Evolutionary conservation across 1,140 invertebrate genomes (phyloP).

Genomic region (Eriosoma lanigerum): DNA sequence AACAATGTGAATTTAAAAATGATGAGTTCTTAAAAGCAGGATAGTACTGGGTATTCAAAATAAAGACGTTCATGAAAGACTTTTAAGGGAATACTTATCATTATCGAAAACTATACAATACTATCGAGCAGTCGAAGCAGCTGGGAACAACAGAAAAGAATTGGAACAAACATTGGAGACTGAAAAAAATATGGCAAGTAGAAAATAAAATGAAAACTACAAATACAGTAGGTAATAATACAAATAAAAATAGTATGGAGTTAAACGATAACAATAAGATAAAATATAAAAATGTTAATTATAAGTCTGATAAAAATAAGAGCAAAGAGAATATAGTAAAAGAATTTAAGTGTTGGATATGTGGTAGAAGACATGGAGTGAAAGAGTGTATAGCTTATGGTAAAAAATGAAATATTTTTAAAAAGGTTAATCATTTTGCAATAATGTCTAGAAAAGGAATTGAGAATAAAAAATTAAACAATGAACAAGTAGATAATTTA

Average conservation of each 20-base stretch:
- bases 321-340: neutral
- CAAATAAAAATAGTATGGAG: no score
- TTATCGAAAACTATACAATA: neutral
- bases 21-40: neutral
- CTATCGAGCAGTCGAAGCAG: neutral
- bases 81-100: neutral
- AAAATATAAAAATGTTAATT: neutral
- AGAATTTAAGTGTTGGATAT: neutral
- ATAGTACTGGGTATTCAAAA: neutral
- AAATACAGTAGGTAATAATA: no score
- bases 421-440: no score
- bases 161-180: neutral
- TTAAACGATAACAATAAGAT: no score
- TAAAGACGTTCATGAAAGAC: neutral
- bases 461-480: no score
- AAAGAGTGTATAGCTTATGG: neutral
- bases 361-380: neutral
- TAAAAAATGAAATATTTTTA: no score
- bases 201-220: neutral
- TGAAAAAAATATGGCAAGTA: neutral
- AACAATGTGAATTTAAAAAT: constrained; percentile 3
- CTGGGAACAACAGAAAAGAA: neutral
- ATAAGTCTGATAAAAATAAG: neutral
- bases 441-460: no score
- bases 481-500: no score